Conservation (phyloP, 1,140 invertebrate genomes). For the Orchestia grillus region DNA sequence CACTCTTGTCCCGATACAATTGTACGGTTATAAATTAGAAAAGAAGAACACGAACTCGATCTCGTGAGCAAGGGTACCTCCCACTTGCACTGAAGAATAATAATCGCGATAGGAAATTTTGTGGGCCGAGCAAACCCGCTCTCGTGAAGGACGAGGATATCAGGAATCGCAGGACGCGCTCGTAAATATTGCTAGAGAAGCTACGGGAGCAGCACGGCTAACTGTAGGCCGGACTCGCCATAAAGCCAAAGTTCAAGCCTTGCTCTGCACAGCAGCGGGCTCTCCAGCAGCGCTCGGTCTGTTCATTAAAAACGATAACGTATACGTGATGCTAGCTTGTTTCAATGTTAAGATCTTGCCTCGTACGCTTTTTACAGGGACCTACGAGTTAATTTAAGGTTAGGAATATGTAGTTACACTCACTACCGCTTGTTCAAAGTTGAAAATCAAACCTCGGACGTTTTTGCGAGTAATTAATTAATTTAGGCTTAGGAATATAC, state of each 20-base stretch:
- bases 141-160: not conserved
- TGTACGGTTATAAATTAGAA: not conserved
- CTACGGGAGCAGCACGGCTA: not conserved
- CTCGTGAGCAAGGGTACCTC: not conserved
- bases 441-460: no score
- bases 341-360: no score
- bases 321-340: not conserved
- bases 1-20: not conserved
- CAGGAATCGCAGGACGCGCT: not conserved
- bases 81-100: not conserved
- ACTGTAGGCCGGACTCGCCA: not conserved
- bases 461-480: no score
- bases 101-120: not conserved
- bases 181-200: not conserved
- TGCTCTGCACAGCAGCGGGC: not conserved
- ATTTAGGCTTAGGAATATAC: no score
- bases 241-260: not conserved
- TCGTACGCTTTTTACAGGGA: no score
- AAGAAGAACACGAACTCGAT: not conserved
- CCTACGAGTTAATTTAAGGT: no score
- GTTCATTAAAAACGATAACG: not conserved
- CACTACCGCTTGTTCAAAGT: no score
- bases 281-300: not conserved
- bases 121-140: not conserved
- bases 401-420: no score